Evolutionary conservation across 2,113 vertebrate genomes (phyloP).

Genomic region (Theristicus caerulescens): DNA sequence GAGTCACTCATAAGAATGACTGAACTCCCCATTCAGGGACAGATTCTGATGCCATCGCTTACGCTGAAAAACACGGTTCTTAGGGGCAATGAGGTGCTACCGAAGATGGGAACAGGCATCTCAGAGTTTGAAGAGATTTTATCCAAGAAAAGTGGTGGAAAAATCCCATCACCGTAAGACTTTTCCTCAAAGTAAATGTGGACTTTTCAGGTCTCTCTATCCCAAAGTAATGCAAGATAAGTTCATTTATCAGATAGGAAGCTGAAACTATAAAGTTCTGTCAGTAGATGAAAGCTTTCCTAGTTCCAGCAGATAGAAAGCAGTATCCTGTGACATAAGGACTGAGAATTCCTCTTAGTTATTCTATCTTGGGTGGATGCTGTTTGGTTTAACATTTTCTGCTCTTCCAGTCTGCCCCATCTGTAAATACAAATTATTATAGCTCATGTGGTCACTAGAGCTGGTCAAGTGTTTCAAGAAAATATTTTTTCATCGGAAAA

Average conservation of each 20-base stretch:
- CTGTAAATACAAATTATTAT: constrained; percentile 39
- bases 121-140: background rate
- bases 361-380: constrained; percentile 15
- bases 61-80: background rate
- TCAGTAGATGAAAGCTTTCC: background rate
- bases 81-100: background rate
- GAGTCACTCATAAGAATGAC: background rate
- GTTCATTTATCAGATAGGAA: background rate
- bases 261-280: background rate
- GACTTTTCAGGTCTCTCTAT: background rate
- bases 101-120: background rate
- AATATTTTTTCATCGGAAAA: background rate
- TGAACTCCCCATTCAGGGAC: background rate
- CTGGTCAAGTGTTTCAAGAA: constrained; percentile 24
- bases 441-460: background rate
- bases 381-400: constrained; percentile 24
- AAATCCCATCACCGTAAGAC: background rate
- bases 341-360: background rate
- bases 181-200: background rate
- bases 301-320: background rate
- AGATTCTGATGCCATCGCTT: background rate
- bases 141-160: background rate
- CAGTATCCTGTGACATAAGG: background rate
- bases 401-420: background rate
- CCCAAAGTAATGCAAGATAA: background rate